Base-by-base conservation (phyloP, 2,113 vertebrate species). In the Mugil cephalus region DNA sequence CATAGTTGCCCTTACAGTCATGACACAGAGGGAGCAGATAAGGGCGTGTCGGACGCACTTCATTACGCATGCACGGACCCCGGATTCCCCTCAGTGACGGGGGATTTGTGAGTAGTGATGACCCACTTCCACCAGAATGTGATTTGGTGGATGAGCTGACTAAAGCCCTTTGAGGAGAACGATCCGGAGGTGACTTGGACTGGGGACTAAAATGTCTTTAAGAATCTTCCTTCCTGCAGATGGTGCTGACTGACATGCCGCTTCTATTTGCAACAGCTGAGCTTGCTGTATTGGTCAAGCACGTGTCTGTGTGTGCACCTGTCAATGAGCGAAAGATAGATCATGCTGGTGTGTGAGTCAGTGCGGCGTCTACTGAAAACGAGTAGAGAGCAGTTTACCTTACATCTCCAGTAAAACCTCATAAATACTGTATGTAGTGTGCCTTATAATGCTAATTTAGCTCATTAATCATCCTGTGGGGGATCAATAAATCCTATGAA, bases 191-290 rank as follows among this genome's bases (percentile, higher is more conserved):
- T 67, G 68, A 68, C 74, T 69, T 10, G 34, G 62, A 55, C 13
- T n/a, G 8, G 74, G 46, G 70, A 47, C 64, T 62, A 14, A 51
- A 81, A 84, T 77, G 55, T 58, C 54, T 83, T 81, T 39, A 59
- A 35, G 51, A 51, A 61, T 50, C n/a, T 38, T 42, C 52, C 40
- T 1, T 58, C 66, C 56, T 53, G 59, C 69, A 75, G 56, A 50
- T 2, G 52, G 19, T 5, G 53, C n/a, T 69, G 74, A 82, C 35
- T 68, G 78, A 72, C 77, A 74, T 59, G 40, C 52, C 14, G 6
- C 42, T 40, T 71, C 70, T 51, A 54, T 61, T 46, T 74, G 35
- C 62, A 56, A 69, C 88, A 89, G 91, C 85, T 88, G 88, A 80
- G 59, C 43, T 42, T 4, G 54, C 58, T 43, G 60, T 47, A 34